Conservation (phyloP, 2,113 vertebrate genomes). For the Shinisaurus crocodilurus region DNA sequence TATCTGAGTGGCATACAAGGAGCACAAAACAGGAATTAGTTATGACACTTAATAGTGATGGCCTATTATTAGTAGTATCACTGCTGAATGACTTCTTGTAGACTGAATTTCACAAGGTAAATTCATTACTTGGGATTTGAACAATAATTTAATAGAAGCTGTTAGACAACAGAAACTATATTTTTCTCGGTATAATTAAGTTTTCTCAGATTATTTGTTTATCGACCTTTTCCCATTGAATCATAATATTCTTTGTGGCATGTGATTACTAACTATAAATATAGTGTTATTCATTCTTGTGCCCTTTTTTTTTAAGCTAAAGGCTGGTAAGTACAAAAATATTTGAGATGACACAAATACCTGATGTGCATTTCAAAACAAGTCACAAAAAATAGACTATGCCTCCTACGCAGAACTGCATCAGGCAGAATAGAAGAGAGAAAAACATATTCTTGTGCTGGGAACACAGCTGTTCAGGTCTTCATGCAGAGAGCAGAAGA, state of each 20-base stretch:
- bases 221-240: slow-evolving; percentile 31
- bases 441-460: slow-evolving; percentile 32
- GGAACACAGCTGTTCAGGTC: slow-evolving; percentile 42
- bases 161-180: slow-evolving; percentile 6
- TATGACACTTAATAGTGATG: background rate
- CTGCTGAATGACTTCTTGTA: background rate
- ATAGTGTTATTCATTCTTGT: background rate
- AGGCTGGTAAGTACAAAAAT: slow-evolving; percentile 55
- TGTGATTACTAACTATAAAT: slow-evolving; percentile 43
- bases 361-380: slow-evolving; percentile 66
- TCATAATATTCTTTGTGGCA: slow-evolving; percentile 32
- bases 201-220: slow-evolving; percentile 25
- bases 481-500: slow-evolving; percentile 33
- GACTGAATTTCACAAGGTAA: slow-evolving; percentile 21
- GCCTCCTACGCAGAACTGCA: slow-evolving; percentile 65
- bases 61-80: slow-evolving; percentile 4
- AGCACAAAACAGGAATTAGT: background rate
- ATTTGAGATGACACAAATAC: slow-evolving; percentile 58
- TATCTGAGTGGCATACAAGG: slow-evolving; percentile 12
- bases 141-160: slow-evolving; percentile 7
- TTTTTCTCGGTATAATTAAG: background rate
- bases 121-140: slow-evolving; percentile 2
- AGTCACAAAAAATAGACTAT: slow-evolving; percentile 56
- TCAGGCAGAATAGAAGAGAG: slow-evolving; percentile 46
- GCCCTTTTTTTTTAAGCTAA: slow-evolving; percentile 39